Evolutionary conservation across 2,797 vertebrate species (phyloP), one percentile per base, ranked within the genome.

Genomic region (Agapornis canus): DNA sequence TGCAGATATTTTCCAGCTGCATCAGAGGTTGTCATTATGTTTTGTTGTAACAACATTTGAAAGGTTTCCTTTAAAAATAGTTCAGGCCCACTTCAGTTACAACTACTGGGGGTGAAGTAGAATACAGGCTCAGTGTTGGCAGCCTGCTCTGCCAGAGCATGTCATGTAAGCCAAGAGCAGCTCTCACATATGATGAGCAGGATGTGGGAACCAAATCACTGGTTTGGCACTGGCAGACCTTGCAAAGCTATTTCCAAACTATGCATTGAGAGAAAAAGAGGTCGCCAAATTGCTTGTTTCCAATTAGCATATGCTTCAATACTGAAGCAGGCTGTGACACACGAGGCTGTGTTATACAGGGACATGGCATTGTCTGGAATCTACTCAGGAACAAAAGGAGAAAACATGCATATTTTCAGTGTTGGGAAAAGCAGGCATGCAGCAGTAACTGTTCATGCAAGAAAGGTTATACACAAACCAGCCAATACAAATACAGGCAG

Each of bases 1-100:
- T 90, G 89, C 94, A 92, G 94, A 95, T 92, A 82, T 92, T 91
- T 95, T 85, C 84, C 94, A 97, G 91, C 87, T 93, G 69, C 26
- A 5, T 70, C 66, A 84, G 78, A 89, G 66, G 71, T 42, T 78
- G 54, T 65, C 63, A 61, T 86, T 92, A 91, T 63, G 72, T 77
- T 96, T 88, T 45, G 21, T 63, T 90, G 59, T 92, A 94, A 79
- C 2, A 12, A 94, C 72, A 73, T 48, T 92, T 90, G 63, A 83
- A 95, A 77, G 54, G 23, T 76, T 93, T 94, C 72, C 84, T 87
- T 92, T 95, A 83, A 88, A 91, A 93, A 60, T 31, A 91, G 49
- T 48, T 90, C 47, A 77, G 64, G 45, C 9, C 52, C 60, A 69
- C 37, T 76, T 65, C 60, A 42, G 35, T 66, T 83, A 19, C 54